A percentile compares a stretch with the other conserved stretches of the same genome.
phyloP scores from a whole-genome alignment of 2,113 vertebrate species.

The Gymnobelideus leadbeateri region DNA sequence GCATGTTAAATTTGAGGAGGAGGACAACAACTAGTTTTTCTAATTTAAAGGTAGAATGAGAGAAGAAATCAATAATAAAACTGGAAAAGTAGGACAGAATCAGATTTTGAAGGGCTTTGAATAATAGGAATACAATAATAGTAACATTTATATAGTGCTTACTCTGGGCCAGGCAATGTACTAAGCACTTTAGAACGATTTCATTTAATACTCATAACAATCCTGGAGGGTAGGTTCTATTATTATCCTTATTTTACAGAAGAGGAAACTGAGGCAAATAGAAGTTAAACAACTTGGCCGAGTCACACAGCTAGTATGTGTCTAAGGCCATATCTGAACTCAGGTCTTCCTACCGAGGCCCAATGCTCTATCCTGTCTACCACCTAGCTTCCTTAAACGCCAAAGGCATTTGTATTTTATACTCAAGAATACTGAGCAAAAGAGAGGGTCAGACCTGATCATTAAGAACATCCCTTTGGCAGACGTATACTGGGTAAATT shows the following conservation, averaged over 20 bases:
- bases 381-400: neutral
- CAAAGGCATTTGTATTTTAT: neutral
- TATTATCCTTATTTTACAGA: neutral
- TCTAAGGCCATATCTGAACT: neutral
- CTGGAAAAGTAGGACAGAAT: neutral
- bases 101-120: neutral
- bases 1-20: neutral
- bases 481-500: neutral
- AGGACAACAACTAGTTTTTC: neutral
- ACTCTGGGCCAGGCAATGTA: neutral
- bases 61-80: neutral
- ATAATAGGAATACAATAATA: neutral
- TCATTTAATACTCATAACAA: neutral
- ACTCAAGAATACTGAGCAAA: neutral
- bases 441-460: neutral
- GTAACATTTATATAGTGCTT: neutral
- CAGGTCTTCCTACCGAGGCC: neutral
- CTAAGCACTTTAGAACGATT: neutral
- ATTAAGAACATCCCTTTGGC: too few species aligned
- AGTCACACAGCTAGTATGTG: neutral
- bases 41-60: neutral
- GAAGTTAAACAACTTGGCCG: neutral
- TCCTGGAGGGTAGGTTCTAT: neutral
- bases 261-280: neutral
- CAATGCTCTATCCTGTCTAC: neutral